A percentile compares a stretch with the other conserved stretches of the same genome.
These are phyloP conservation scores for Drosophila bifasciata DNA, from an alignment of 1,140 invertebrate species.

Conservation along the genomic window DNA sequence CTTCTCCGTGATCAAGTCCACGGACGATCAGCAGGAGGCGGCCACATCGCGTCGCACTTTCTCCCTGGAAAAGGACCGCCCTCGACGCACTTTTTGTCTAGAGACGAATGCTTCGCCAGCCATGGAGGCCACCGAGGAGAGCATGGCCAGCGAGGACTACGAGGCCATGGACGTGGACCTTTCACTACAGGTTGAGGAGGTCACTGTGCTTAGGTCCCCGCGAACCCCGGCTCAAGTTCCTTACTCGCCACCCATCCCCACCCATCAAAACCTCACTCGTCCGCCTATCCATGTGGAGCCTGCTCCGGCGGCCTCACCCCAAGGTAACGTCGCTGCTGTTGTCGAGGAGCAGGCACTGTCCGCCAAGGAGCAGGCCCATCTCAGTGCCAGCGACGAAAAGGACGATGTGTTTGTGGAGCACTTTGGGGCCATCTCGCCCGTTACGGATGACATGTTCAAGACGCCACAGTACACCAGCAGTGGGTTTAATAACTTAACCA, in stretches of 20 bases:
- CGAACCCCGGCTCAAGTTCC: neutral
- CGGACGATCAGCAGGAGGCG: neutral
- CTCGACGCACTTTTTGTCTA: conserved; percentile 43
- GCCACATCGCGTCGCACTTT: conserved; percentile 11
- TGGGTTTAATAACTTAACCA: conserved; percentile 38
- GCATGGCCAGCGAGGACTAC: conserved; percentile 15
- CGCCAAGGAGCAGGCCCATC: conserved; percentile 70
- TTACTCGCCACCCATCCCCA: conserved; percentile 39
- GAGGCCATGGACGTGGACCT: conserved; percentile 71
- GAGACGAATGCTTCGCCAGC: conserved; percentile 34
- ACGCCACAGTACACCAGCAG: conserved; percentile 53
- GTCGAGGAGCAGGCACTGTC: conserved; percentile 64
- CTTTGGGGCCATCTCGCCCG: conserved; percentile 66
- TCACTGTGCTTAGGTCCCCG: neutral
- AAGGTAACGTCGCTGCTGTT: conserved; percentile 38
- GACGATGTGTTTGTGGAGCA: conserved; percentile 72
- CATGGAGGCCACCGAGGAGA: conserved; percentile 58
- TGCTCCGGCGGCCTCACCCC: neutral
- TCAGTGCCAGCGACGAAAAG: conserved; percentile 72
- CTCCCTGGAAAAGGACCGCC: neutral
- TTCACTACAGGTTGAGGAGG: conserved; percentile 27
- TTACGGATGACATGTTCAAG: conserved; percentile 66
- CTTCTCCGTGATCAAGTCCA: conserved; percentile 16
- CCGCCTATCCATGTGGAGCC: conserved; percentile 41
- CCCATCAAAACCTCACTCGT: conserved; percentile 33